Conservation (phyloP, 1,140 invertebrate species). For the Lepidostoma basale region DNA sequence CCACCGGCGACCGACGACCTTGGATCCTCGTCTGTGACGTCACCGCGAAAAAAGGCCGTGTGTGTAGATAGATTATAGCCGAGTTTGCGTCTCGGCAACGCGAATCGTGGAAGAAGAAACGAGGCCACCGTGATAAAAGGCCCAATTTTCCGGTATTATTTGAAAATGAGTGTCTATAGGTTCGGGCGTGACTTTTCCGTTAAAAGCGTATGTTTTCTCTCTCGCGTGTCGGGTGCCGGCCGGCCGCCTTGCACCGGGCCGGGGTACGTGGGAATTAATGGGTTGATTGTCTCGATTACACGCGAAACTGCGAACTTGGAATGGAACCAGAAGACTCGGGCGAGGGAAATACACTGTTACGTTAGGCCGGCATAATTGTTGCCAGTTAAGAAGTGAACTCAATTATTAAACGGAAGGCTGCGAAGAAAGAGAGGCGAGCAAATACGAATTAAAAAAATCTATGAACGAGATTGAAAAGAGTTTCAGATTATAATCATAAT, state of each 20-base stretch:
- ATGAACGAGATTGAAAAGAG: too few species aligned
- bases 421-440: too few species aligned
- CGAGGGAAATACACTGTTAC: too few species aligned
- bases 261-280: conserved; percentile 27
- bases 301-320: conserved; percentile 4
- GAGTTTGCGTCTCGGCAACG: background rate
- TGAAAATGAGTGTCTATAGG: too few species aligned
- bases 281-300: conserved; percentile 22
- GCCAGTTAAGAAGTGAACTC: too few species aligned
- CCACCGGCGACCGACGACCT: conserved; percentile 5
- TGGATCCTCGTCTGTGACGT: conserved; percentile 29
- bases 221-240: background rate
- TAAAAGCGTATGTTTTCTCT: too few species aligned
- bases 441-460: too few species aligned
- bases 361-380: too few species aligned
- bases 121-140: background rate
- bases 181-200: background rate
- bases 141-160: background rate
- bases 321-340: too few species aligned
- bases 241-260: background rate
- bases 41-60: conserved; percentile 22
- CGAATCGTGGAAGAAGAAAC: background rate
- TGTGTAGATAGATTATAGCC: conserved; percentile 15
- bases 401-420: too few species aligned
- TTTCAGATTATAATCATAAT: too few species aligned